phyloP scores from a whole-genome alignment of 2,113 vertebrate species.

The Felis catus region DNA sequence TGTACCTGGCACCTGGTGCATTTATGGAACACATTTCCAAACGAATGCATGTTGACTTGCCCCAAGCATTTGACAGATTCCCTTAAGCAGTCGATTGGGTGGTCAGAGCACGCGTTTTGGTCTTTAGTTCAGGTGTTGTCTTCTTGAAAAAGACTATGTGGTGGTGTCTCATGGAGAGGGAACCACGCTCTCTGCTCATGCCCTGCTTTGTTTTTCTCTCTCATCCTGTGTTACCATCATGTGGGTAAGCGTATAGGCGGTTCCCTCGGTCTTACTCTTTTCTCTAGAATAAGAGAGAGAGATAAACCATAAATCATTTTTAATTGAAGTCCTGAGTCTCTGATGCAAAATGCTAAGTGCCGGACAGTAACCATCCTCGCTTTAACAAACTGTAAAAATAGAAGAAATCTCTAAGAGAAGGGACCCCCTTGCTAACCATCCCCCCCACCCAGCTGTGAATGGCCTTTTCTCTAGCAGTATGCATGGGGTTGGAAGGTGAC shows the following conservation, averaged over 20 bases:
- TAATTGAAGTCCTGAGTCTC: not conserved
- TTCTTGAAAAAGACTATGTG: not conserved
- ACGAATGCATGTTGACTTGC: not conserved
- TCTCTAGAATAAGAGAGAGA: not conserved
- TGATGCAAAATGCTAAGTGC: not conserved
- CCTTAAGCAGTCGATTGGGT: not conserved
- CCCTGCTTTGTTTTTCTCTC: not conserved
- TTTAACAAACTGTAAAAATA: not conserved
- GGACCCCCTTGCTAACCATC: rapidly evolving
- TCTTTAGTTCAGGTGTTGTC: not conserved
- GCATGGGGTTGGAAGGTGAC: not conserved
- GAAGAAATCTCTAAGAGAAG: not conserved
- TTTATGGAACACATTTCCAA: not conserved
- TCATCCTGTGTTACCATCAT: not conserved
- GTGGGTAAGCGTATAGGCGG: not conserved
- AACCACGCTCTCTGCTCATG: not conserved
- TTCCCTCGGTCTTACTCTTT: not conserved
- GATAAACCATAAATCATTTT: not conserved
- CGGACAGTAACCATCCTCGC: not conserved
- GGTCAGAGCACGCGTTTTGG: too few species aligned
- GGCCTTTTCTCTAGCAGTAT: not conserved
- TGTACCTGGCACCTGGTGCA: not conserved
- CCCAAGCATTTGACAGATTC: not conserved
- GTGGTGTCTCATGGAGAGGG: not conserved
- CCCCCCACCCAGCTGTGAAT: rapidly evolving